Evolutionary conservation across 2,888 invertebrate genomes (phyloP), one percentile per base, ranked within the genome.

Genomic region (Flabesymbios commensalis): DNA sequence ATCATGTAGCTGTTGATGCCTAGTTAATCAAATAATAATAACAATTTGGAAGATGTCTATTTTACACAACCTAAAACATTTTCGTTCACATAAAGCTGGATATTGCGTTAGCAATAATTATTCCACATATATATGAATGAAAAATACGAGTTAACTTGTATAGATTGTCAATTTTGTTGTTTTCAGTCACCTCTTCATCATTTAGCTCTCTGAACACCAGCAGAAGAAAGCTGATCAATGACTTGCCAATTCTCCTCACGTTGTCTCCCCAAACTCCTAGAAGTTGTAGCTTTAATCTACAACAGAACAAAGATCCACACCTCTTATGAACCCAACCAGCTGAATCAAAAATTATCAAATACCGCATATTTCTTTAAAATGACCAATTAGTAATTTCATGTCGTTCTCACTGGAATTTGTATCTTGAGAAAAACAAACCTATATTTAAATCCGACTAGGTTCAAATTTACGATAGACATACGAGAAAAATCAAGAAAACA

Each of bases 151-250:
- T 22, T 45, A 17, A 10, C 10, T 17, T 45, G 45, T 17, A 19
- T 10, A 17, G 19, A 45, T 7, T 17, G 22, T 7, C 22, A 17
- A 17, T 45, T 17, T 14, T 10, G 7, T 7, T 10, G 7, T 28
- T 49, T 49, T 14, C 7, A 22, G 17, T 24, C 22, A 78, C 79
- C 74, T 80, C 78, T 3, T 75, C 74, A 14, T 73, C 71, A 5
- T 69, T 74, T 78, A 78, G 79, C 62, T 78, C 78, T 47, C 73
- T 66, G 61, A 80, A 75, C 14, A 78, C 74, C 14, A 76, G 67
- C 51, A 76, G 65, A 74, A 80, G 75, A 64, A 79, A 78, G 4
- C 74, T 74, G 53, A 80, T 76, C 72, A 80, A 71, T 51, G 79
- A 77, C 62, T 74, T 77, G 1, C 81, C 80, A 5, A 78, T 71